phyloP scores from a whole-genome alignment of 2,113 vertebrate species.

The Prionailurus bengalensis region DNA sequence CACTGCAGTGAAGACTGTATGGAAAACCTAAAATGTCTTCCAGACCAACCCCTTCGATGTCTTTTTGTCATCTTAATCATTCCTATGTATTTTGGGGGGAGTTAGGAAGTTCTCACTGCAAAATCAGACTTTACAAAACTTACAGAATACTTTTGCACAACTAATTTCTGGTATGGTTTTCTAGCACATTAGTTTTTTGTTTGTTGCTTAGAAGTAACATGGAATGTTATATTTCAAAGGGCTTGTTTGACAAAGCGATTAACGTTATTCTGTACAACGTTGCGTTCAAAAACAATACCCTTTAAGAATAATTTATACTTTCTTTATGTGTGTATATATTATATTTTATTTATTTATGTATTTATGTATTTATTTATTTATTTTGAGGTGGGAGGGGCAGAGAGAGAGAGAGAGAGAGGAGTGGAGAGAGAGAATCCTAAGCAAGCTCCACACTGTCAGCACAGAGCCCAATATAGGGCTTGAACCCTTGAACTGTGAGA shows the following conservation, averaged over 20 bases:
- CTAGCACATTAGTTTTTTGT: neutral
- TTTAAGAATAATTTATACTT: constrained; percentile 37
- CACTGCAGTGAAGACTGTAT: neutral
- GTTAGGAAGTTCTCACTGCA: neutral
- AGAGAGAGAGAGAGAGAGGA: too few relatives aligned
- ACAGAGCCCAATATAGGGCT: too few relatives aligned
- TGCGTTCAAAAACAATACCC: neutral
- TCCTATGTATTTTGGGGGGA: neutral
- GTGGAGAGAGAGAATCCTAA: too few relatives aligned
- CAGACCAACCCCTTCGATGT: neutral
- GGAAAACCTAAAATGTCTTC: constrained; percentile 27
- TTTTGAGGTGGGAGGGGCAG: too few relatives aligned
- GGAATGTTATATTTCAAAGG: constrained; percentile 39
- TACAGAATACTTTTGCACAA: neutral
- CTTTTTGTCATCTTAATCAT: constrained; percentile 19
- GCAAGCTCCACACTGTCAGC: too few relatives aligned
- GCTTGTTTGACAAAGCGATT: neutral
- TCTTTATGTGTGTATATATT: too few relatives aligned
- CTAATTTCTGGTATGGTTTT: constrained; percentile 33
- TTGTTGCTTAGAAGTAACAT: neutral
- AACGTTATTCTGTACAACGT: neutral
- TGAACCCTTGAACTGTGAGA: too few relatives aligned
- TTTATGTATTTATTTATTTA: too few relatives aligned
- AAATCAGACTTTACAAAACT: constrained; percentile 36
- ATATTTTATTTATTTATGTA: too few relatives aligned